phyloP scores from a whole-genome alignment of 2,888 invertebrate species.

The Lithophane socia region DNA sequence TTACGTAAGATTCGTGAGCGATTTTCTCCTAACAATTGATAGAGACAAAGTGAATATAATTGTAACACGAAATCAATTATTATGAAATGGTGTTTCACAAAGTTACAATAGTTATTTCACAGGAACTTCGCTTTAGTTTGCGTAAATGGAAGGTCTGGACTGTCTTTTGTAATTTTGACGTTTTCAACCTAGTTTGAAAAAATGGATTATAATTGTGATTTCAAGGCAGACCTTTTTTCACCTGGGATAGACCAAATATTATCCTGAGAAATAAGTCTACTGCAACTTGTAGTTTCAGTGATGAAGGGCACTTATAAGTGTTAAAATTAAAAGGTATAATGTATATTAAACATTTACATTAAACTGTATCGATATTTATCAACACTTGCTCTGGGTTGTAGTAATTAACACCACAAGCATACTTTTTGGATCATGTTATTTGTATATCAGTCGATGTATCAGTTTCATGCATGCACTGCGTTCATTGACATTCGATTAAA shows the following conservation, averaged over 20 bases:
- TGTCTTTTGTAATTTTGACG: too few relatives aligned
- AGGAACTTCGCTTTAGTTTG: too few relatives aligned
- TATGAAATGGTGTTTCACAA: too few relatives aligned
- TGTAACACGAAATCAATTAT: too few relatives aligned
- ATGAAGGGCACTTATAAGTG: neutral
- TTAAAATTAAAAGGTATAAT: conserved; percentile 3
- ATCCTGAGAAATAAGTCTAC: too few relatives aligned
- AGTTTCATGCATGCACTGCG: conserved; percentile 32
- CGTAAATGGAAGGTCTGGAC: too few relatives aligned
- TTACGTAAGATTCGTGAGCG: too few relatives aligned
- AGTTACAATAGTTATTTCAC: too few relatives aligned
- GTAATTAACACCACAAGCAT: conserved; percentile 33
- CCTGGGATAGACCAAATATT: neutral
- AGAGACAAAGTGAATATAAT: too few relatives aligned
- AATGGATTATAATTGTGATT: too few relatives aligned
- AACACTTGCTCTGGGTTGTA: conserved; percentile 36
- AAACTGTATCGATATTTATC: conserved; percentile 3
- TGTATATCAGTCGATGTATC: conserved; percentile 36
- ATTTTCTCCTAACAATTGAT: too few relatives aligned
- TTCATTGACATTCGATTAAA: conserved; percentile 50
- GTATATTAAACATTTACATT: conserved; percentile 3
- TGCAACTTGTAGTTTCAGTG: neutral
- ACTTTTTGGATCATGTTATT: conserved; percentile 26
- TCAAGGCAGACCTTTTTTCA: neutral
- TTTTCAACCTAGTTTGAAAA: too few relatives aligned